These are phyloP conservation scores for Hippopotamyrus pictus DNA, from an alignment of 2,797 vertebrate genomes.

Conservation along the genomic window DNA sequence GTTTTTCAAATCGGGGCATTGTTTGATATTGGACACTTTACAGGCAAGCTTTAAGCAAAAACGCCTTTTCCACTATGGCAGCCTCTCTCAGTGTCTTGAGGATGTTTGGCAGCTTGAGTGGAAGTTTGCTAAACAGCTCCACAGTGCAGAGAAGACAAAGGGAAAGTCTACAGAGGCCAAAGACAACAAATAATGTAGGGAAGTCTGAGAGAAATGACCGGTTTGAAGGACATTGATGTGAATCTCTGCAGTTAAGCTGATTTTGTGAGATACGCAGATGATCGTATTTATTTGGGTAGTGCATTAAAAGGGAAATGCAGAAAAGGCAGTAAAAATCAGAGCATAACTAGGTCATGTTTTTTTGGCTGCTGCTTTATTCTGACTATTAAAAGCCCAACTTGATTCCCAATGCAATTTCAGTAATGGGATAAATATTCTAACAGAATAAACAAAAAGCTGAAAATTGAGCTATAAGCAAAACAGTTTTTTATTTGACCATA, in stretches of 20 bases:
- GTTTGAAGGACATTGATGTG: conserved; percentile 48
- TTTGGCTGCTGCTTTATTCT: not conserved
- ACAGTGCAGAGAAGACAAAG: conserved; percentile 60
- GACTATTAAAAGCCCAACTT: conserved; percentile 40
- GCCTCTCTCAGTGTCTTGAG: conserved; percentile 50
- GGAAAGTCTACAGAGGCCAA: conserved; percentile 63
- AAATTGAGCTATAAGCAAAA: not conserved
- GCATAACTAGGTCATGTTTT: conserved; percentile 19
- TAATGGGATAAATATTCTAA: conserved; percentile 10
- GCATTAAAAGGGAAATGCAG: conserved; percentile 18
- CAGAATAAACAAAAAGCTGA: not conserved
- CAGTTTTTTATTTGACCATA: conserved; percentile 8
- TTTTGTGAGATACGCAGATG: conserved; percentile 16
- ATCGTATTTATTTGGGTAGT: conserved; percentile 15
- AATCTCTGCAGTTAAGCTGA: conserved; percentile 30
- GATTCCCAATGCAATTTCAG: not conserved
- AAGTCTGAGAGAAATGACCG: conserved; percentile 58
- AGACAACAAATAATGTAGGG: conserved; percentile 73
- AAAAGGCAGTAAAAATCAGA: conserved; percentile 4
- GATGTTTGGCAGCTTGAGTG: conserved; percentile 53
- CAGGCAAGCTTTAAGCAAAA: not conserved
- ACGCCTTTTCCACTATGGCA: not conserved
- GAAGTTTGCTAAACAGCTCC: conserved; percentile 59
- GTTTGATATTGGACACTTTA: conserved; percentile 11
- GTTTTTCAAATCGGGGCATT: not conserved